Percentiles rank a stretch among this genome's conserved stretches.
phyloP scores from a whole-genome alignment of 2,888 invertebrate species.

The Mactromeris polynyma region DNA sequence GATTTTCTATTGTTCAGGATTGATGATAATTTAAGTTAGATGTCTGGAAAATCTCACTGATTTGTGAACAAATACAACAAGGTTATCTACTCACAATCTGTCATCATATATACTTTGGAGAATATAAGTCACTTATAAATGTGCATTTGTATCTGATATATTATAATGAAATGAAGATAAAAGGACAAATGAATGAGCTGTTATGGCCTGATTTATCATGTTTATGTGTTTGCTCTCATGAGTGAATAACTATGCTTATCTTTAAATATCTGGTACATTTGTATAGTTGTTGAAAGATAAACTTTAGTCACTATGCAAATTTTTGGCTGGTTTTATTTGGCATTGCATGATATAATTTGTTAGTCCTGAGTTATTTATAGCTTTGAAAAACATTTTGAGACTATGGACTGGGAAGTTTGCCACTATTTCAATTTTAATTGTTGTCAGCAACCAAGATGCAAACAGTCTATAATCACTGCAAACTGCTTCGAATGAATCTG shows the following conservation, averaged over 20 bases:
- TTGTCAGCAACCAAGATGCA: no score
- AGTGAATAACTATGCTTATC: not conserved
- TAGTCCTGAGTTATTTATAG: no score
- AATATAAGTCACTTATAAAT: not conserved
- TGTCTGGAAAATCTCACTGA: no score
- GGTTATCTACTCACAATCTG: not conserved
- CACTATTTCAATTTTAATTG: no score
- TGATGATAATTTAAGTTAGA: not conserved
- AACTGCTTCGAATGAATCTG: no score
- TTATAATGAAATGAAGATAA: not conserved
- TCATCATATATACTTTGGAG: not conserved
- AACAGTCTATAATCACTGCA: no score
- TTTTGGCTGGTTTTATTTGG: no score
- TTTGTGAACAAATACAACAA: not conserved
- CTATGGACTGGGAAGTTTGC: no score
- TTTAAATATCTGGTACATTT: not conserved
- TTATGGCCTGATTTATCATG: slow-evolving; percentile 1
- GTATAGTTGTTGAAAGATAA: not conserved
- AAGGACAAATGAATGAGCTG: not conserved
- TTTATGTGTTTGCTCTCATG: not conserved
- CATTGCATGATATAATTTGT: no score
- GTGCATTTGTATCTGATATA: not conserved
- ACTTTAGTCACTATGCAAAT: not conserved
- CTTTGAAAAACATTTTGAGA: no score
- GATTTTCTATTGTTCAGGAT: not conserved